These are phyloP conservation scores for Salvator merianae DNA, from an alignment of 2,113 vertebrate species.

Conservation along the genomic window DNA sequence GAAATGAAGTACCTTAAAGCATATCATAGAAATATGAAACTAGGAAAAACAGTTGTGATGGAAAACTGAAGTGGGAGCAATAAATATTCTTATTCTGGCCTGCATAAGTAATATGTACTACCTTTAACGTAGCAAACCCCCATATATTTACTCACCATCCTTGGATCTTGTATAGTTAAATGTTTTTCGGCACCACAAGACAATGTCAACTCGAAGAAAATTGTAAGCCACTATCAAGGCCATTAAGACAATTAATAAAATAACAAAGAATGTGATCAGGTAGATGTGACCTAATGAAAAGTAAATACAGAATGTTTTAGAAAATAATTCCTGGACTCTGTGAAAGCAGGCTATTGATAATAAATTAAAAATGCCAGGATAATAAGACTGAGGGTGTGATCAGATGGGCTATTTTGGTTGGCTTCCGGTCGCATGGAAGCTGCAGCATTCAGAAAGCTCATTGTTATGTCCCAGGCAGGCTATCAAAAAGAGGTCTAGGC, in stretches of 20 bases:
- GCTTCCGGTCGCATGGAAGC: too few relatives aligned
- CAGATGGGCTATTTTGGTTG: too few relatives aligned
- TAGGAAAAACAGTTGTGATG: too few relatives aligned
- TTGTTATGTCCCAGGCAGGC: background rate
- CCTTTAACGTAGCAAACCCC: background rate
- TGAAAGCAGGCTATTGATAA: background rate
- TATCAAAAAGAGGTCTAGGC: too few relatives aligned
- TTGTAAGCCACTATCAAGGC: slow-evolving; percentile 54
- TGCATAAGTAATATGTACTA: too few relatives aligned
- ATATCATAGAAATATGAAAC: too few relatives aligned
- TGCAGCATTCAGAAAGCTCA: background rate
- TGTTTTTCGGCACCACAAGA: slow-evolving; percentile 65
- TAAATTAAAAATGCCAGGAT: background rate
- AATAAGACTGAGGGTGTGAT: too few relatives aligned
- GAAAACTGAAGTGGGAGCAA: too few relatives aligned
- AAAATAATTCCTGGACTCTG: background rate
- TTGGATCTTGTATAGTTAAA: slow-evolving; percentile 52
- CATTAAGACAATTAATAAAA: slow-evolving; percentile 53
- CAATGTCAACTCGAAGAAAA: slow-evolving; percentile 66
- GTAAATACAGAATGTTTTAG: slow-evolving; percentile 5
- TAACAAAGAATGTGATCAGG: slow-evolving; percentile 54
- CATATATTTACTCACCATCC: slow-evolving; percentile 68
- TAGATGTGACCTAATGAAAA: slow-evolving; percentile 54
- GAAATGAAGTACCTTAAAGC: too few relatives aligned
- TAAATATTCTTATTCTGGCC: too few relatives aligned